phyloP scores from a whole-genome alignment of 64 coral and sea anemone genomes.

The Orbicella faveolata region DNA sequence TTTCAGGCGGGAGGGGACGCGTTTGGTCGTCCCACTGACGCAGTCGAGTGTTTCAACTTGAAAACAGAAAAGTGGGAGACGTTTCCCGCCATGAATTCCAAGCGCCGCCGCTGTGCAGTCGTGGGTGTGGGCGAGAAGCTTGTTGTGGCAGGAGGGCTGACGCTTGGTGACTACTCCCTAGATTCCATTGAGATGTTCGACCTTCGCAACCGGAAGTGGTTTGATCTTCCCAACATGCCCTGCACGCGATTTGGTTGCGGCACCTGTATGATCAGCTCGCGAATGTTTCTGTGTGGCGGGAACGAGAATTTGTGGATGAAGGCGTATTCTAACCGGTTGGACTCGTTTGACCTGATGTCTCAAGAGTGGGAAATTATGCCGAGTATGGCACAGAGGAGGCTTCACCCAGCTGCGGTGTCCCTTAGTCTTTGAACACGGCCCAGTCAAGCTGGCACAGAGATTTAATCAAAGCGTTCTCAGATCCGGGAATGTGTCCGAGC shows the following conservation, averaged over 20 bases:
- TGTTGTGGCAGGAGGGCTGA: constrained; percentile 58
- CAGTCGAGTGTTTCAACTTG: constrained; percentile 59
- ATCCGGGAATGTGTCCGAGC: neutral
- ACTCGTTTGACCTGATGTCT: constrained; percentile 60
- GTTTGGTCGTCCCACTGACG: constrained; percentile 47
- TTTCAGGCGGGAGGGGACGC: constrained; percentile 54
- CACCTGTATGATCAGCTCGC: constrained; percentile 45
- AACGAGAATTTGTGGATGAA: constrained; percentile 77
- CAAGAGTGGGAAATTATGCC: constrained; percentile 52
- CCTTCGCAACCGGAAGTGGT: constrained; percentile 71
- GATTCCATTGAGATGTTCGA: constrained; percentile 79
- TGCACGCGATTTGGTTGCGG: constrained; percentile 64
- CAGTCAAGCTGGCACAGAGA: neutral
- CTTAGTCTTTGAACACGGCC: constrained; percentile 22
- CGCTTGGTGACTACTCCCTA: constrained; percentile 50
- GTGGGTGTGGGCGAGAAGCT: constrained; percentile 64
- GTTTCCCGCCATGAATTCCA: constrained; percentile 60
- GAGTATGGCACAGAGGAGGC: constrained; percentile 42
- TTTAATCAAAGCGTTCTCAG: neutral
- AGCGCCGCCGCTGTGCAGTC: constrained; percentile 64
- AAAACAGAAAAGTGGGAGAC: constrained; percentile 73
- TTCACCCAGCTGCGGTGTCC: constrained; percentile 37
- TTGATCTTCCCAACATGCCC: constrained; percentile 76
- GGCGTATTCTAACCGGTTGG: constrained; percentile 46
- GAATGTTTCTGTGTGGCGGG: constrained; percentile 67